A percentile compares a stretch with the other conserved stretches of the same genome.
Evolutionary conservation across 2,797 vertebrate species (phyloP).

Genomic region (Chrysocyon brachyurus): DNA sequence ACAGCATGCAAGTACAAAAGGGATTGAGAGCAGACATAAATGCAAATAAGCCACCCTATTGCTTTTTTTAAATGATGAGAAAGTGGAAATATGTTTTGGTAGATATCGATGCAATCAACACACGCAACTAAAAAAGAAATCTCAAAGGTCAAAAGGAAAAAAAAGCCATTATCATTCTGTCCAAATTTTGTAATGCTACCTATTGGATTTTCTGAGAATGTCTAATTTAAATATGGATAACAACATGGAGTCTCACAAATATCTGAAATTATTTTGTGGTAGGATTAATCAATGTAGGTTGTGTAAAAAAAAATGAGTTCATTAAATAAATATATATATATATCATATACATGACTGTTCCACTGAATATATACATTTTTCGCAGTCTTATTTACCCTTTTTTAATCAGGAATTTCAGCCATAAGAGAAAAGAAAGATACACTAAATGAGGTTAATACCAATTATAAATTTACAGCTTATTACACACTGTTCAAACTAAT

Average conservation of each 20-base stretch:
- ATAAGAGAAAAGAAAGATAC: slow-evolving; percentile 70
- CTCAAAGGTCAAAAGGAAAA: background rate
- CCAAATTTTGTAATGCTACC: background rate
- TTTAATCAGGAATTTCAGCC: slow-evolving; percentile 51
- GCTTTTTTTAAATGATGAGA: background rate
- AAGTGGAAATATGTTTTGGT: background rate
- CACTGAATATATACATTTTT: background rate
- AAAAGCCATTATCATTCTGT: background rate
- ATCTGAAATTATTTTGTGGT: background rate
- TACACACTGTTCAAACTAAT: slow-evolving; percentile 87
- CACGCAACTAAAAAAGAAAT: background rate
- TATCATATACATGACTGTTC: background rate
- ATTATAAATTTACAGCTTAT: slow-evolving; percentile 87
- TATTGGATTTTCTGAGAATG: background rate
- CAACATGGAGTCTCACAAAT: background rate
- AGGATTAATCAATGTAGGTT: background rate
- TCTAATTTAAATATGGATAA: background rate
- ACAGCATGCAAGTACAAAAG: rapidly evolving
- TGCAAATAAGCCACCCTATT: background rate
- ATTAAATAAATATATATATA: background rate
- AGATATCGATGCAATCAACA: background rate
- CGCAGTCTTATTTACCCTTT: background rate
- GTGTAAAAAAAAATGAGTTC: background rate
- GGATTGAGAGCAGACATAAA: background rate
- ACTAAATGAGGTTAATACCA: slow-evolving; percentile 85